Base-by-base conservation (phyloP, 2,888 invertebrate genomes). In the Peribatodes rhomboidaria region DNA sequence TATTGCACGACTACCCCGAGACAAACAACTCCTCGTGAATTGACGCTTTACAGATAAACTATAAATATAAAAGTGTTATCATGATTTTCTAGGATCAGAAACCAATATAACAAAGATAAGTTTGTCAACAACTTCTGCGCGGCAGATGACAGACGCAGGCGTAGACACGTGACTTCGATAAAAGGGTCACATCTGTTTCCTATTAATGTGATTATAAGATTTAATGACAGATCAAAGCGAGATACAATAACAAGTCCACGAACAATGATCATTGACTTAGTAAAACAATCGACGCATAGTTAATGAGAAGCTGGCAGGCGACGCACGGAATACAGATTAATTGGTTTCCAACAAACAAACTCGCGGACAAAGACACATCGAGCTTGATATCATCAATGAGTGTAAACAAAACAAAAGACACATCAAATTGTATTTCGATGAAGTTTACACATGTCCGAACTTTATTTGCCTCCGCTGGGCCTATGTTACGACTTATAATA, bases 251-350 rank as follows among this genome's bases (percentile, higher is more conserved):
- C 81, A 81, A 77, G 79, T 73, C 76, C 65, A 77, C 76, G 78
- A 79, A 88, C 88, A 89, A 88, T 84, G 82, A 84, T 79, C 73
- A 81, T 75, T 73, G 78, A 70, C 80, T 75, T 79, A 74, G 76
- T 75, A 79, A 81, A 77, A 86, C 84, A 84, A 86, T 84, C 84
- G 80, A 77, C 79, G 87, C 87, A 87, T 89, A 86, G 82, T 79
- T 84, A 89, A 90, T 87, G 82, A 86, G 84, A 75, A 74, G 81
- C 77, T 71, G 75, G 80, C 72, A 73, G 75, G 79, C 80, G 81
- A 72, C 78, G 81, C 74, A 74, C 78, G 75, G 92, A 87, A 91
- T 92, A 90, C 88, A 81, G 85, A 92, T 92, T 85, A 87, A 89
- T 87, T 83, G 82, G 83, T 83, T 50, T 81, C 55, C 81, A 79